Conservation (phyloP, 2,797 vertebrate species). For the Girardinus metallicus region DNA sequence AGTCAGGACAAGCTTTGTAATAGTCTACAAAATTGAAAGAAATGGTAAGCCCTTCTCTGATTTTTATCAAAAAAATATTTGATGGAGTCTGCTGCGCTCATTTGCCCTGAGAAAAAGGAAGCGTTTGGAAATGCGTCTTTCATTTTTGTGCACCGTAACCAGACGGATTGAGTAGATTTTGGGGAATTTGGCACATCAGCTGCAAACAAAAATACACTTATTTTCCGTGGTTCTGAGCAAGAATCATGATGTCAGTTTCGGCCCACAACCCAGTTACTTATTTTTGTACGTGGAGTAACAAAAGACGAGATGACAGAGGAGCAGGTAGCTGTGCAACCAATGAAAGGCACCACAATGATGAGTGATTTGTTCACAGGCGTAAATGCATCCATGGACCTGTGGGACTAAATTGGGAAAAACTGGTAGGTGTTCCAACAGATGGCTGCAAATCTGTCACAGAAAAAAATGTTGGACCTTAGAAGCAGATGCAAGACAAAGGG, state of each 20-base stretch:
- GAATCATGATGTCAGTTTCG: not conserved
- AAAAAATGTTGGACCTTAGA: not conserved
- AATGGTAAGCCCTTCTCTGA: too few species aligned
- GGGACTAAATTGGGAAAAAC: not conserved
- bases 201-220: not conserved
- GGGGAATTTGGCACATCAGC: not conserved
- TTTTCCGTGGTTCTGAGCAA: not conserved
- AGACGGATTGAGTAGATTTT: not conserved
- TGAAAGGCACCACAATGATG: not conserved
- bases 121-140: too few species aligned
- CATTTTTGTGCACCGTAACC: too few species aligned
- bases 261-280: not conserved
- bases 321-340: too few species aligned
- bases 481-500: not conserved
- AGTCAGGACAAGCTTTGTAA: too few species aligned
- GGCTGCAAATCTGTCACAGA: not conserved
- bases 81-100: too few species aligned
- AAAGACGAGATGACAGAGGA: not conserved
- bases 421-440: not conserved
- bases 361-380: not conserved
- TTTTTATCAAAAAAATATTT: too few species aligned
- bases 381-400: not conserved
- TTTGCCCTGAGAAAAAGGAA: too few species aligned
- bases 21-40: too few species aligned
- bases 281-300: not conserved